Base-by-base conservation (phyloP, 2,888 invertebrate species). In the Polia nebulosa region DNA sequence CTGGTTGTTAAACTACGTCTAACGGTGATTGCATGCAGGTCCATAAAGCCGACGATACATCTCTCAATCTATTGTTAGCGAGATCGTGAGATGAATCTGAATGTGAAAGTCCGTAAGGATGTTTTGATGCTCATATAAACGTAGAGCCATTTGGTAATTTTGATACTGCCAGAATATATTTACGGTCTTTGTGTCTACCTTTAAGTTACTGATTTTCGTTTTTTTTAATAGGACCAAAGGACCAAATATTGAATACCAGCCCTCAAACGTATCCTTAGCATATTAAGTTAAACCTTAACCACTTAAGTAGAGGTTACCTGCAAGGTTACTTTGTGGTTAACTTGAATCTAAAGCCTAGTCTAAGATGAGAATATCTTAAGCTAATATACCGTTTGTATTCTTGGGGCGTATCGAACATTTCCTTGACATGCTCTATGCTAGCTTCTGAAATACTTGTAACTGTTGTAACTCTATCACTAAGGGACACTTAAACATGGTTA, bases 371-470 rank as follows among this genome's bases (percentile, higher is more conserved):
- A 82, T 79, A 82, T 81, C 44, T 76, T 76, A 70, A 63, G 74
- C 72, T 79, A 82, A 83, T 83, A 61, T 34, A 67, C 57, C 75
- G 81, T 84, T 82, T 84, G 75, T 81, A 83, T 83, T 84, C 83
- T 69, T 63, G 56, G 61, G 29, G 47, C 81, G 79, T 73, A 61
- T 56, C 20, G 57, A 62, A 45, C 72, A 74, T 80, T 84, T 82
- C 83, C 83, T 83, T 83, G 83, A 81, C 82, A 74, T 79, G 84
- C 47, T 78, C 73, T 74, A 49, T 76, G 69, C 59, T 74, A 61
- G 78, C 68, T 72, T 79, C 57, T 69, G 22, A 78, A 69, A 78
- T 34, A 36, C 17, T 65, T 45, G 32, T 22, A 60, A 47, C 59
- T 49, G 45, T 57, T 47, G 65, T 57, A 64, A 75, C 45, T 45